Evolutionary conservation across 1,140 invertebrate species (phyloP), one percentile per base, ranked within the genome.

Genomic region (Zaprionus ornatus): DNA sequence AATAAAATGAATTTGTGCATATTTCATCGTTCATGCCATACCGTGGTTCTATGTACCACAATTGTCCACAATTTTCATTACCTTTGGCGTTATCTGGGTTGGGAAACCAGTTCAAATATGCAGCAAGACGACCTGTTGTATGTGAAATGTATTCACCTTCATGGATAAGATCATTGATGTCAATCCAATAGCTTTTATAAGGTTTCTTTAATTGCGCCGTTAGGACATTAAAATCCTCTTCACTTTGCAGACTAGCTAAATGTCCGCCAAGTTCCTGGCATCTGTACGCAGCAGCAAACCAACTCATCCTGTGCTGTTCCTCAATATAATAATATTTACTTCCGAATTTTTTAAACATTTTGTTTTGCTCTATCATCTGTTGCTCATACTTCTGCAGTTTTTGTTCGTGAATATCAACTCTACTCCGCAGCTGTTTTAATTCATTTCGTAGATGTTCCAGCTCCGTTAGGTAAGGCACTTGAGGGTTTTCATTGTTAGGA

Each of bases 111-210:
- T 32, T 57, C 4, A 66, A 17, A 32, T 42, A 66, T 12, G n/a
- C 1, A n/a, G 64, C 64, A 23, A 4, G 1, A 13, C 13, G 13
- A 1, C 64, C 37, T 1, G 52, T 57, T 15, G 64, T 66, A n/a
- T 56, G n/a, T 4, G 64, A 66, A 4, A 45, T 4, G 15, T n/a
- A 66, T 5, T 21, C 3, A 7, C 64, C 64, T 9, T 66, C 64
- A 19, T 57, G 1, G 19, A 7, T 45, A 25, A 66, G 35, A 25
- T 66, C 64, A 29, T 66, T 66, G 2, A 66, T n/a, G 17, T 66
- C 64, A n/a, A 42, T 66, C 64, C 64, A 66, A 57, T 32, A 59
- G 9, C 3, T 1, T 0, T n/a, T 13, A 2, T 17, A 0, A 2
- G 40, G 5, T 45, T 3, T 3, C 4, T 50, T 35, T 3, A 59